Percentiles rank a stretch among this genome's conserved stretches.
Evolutionary conservation across 2,888 invertebrate species (phyloP).

Genomic region (Oxycera nigricornis): DNA sequence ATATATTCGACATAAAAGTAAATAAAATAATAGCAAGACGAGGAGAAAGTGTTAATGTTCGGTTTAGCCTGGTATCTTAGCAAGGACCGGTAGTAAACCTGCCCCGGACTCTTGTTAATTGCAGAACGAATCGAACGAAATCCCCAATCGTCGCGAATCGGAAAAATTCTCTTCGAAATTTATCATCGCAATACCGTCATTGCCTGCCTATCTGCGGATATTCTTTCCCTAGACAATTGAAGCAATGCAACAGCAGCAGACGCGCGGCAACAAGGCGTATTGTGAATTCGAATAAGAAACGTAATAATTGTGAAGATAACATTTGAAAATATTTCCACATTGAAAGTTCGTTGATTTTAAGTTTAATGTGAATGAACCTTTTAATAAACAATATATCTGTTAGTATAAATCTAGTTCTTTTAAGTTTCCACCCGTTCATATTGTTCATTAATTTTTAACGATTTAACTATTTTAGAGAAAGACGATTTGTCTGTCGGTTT

Average conservation of each 20-base stretch:
- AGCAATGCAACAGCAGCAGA: background rate
- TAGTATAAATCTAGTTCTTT: conserved; percentile 27
- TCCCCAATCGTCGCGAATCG: background rate
- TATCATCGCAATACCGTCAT: background rate
- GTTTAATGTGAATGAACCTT: conserved; percentile 38
- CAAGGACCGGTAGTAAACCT: background rate
- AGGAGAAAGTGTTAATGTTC: conserved; percentile 13
- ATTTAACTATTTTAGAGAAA: background rate
- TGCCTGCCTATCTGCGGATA: background rate
- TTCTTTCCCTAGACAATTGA: conserved; percentile 34
- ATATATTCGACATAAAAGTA: conserved; percentile 30
- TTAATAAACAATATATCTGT: conserved; percentile 34
- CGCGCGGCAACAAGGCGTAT: too few species aligned
- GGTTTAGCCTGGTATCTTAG: background rate
- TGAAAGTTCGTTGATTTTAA: conserved; percentile 36
- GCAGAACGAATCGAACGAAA: background rate
- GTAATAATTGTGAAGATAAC: conserved; percentile 12
- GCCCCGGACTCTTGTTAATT: background rate
- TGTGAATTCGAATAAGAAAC: conserved; percentile 1
- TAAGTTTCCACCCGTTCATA: conserved; percentile 35
- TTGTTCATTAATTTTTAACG: conserved; percentile 22
- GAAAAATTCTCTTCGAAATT: background rate
- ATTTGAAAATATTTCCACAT: conserved; percentile 22
- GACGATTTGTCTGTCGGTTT: background rate
- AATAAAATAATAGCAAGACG: conserved; percentile 26